These are phyloP conservation scores for Limanda limanda DNA, from an alignment of 2,113 vertebrate species.

Conservation along the genomic window DNA sequence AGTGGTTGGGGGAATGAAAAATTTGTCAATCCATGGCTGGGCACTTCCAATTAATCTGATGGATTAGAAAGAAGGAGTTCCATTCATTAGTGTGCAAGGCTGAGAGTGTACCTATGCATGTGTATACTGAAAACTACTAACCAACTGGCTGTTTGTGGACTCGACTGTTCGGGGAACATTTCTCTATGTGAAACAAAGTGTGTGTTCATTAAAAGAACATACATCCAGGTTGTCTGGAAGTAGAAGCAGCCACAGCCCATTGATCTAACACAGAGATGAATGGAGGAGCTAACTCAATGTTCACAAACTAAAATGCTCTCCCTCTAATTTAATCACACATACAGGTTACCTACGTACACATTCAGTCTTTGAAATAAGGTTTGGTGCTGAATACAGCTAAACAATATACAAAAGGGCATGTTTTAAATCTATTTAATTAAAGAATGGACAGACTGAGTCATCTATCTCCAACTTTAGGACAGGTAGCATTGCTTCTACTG, in stretches of 20 bases:
- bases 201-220: slow-evolving; percentile 32
- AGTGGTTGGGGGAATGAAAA: slow-evolving; percentile 59
- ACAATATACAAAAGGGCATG: too few relatives aligned
- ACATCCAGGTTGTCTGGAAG: slow-evolving; percentile 23
- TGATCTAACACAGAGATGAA: slow-evolving; percentile 24
- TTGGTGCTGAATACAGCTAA: background rate
- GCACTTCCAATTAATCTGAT: slow-evolving; percentile 83
- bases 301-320: slow-evolving; percentile 1
- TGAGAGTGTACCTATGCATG: slow-evolving; percentile 23
- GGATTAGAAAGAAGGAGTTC: slow-evolving; percentile 73
- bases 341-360: slow-evolving; percentile 8
- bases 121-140: slow-evolving; percentile 28
- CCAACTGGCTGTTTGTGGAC: slow-evolving; percentile 43
- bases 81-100: slow-evolving; percentile 74
- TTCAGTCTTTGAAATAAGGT: background rate
- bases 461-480: background rate
- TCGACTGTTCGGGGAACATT: slow-evolving; percentile 26
- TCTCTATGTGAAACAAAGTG: slow-evolving; percentile 22
- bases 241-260: slow-evolving; percentile 31
- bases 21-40: slow-evolving; percentile 68
- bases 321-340: slow-evolving; percentile 8
- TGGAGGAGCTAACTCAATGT: slow-evolving; percentile 9
- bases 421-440: too few relatives aligned
- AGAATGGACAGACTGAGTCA: background rate
- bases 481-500: background rate